Evolutionary conservation across 2,113 vertebrate genomes (phyloP).

Genomic region (Harpagus bidentatus): DNA sequence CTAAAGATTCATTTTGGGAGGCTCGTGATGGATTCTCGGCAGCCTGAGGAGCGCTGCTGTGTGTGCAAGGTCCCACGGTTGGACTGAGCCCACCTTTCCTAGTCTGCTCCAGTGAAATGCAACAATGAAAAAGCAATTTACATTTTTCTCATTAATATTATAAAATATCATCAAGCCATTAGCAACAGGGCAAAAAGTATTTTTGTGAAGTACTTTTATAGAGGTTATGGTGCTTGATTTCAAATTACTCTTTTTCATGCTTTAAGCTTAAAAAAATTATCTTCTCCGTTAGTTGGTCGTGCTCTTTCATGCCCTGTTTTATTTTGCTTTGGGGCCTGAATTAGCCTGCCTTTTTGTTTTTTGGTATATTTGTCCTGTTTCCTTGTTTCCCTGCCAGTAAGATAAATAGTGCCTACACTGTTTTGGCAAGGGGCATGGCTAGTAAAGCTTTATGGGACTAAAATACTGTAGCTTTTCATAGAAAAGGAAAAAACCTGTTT

Average conservation of each 20-base stretch:
- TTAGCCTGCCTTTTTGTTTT: neutral
- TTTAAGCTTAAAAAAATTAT: neutral
- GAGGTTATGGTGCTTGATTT: neutral
- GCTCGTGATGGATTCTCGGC: neutral
- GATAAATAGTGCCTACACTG: neutral
- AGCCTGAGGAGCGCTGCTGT: rapidly evolving
- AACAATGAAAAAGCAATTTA: neutral
- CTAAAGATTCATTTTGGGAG: neutral
- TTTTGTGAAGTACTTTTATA: neutral
- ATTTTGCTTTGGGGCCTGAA: neutral
- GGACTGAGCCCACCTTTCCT: neutral
- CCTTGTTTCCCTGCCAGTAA: neutral
- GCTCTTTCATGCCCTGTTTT: neutral
- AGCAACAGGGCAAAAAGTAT: neutral
- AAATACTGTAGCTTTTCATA: neutral
- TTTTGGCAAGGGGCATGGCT: neutral
- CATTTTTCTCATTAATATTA: neutral
- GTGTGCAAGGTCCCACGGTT: neutral
- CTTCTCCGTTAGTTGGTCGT: neutral
- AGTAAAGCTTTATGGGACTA: neutral
- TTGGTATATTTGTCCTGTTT: neutral
- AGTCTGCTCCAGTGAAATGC: neutral
- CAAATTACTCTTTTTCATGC: neutral
- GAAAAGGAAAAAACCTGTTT: neutral
- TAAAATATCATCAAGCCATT: neutral